Evolutionary conservation across 1,140 invertebrate species (phyloP).

Genomic region (Idris sp.): DNA sequence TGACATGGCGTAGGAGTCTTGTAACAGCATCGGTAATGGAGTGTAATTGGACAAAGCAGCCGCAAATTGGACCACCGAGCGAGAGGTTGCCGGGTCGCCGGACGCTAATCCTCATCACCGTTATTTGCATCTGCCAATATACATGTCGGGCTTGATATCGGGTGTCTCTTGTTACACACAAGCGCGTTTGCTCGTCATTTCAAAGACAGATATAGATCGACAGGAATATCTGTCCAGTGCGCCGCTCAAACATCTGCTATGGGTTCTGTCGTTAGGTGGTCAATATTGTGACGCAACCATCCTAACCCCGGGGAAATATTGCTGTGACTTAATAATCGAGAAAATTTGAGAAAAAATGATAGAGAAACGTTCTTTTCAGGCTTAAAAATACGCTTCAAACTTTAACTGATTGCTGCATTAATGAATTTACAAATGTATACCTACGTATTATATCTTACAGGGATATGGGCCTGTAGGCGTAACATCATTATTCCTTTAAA

Average conservation of each 20-base stretch:
- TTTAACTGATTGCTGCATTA: constrained; percentile 44
- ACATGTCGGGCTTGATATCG: constrained; percentile 47
- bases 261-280: constrained; percentile 45
- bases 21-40: constrained; percentile 62
- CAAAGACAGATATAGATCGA: constrained; percentile 17
- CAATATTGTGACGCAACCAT: constrained; percentile 44
- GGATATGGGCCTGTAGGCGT: constrained; percentile 52
- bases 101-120: constrained; percentile 64
- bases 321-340: constrained; percentile 29
- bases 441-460: constrained; percentile 39
- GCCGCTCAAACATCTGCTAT: constrained; percentile 19
- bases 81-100: constrained; percentile 62
- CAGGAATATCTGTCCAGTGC: constrained; percentile 25
- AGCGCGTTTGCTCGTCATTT: constrained; percentile 7
- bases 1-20: constrained; percentile 61
- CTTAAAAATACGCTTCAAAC: constrained; percentile 27
- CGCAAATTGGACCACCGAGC: constrained; percentile 67
- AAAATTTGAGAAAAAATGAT: background rate
- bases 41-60: constrained; percentile 66
- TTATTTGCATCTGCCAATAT: constrained; percentile 66
- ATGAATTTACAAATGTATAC: constrained; percentile 46
- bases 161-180: constrained; percentile 42
- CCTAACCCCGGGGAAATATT: constrained; percentile 23
- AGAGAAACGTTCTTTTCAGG: background rate
- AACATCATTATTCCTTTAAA: constrained; percentile 57